Evolutionary conservation across 64 coral and sea anemone genomes (phyloP), one percentile per base, ranked within the genome.

Genomic region (Cladopsammia gracilis): DNA sequence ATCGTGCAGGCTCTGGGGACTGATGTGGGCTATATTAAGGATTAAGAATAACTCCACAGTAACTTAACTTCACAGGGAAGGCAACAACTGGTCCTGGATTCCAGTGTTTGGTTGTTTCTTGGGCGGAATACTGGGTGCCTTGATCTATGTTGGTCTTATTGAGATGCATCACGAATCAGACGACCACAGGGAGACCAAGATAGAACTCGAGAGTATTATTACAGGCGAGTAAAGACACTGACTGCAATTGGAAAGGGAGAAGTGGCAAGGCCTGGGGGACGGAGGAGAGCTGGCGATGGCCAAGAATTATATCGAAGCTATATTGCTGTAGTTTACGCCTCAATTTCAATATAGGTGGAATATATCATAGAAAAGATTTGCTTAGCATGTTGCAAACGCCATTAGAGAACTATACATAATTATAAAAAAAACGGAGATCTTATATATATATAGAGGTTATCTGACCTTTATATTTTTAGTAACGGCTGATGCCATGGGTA

Each of bases 1-100:
- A 34, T 34, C 34, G 34, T 34, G 34, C 34, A 34, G 34, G 34
- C 34, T 34, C 34, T 34, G 34, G 34, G 34, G 34, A 34, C 34
- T 34, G 2, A 34, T 2, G 34, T 34, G 34, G 34, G 34, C 34
- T 34, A 34, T 34, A 34, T 34, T 34, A 12, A 56, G 12, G 12
- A 7, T 56, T 56, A 12, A 56, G 3, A 7, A 7, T 56, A 18
- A 64, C 26, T 4, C 13, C 11, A 5, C 7, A 10, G 25, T 73
- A 26, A 15, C 79, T 42, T 82, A 4, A 49, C 12, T 62, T 81
- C 5, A 77, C 58, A 95, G 93, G 34, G 88, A 34, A 50, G 18
- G 79, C 68, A 70, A 95, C 58, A 87, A 95, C 25, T 95, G 94
- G 94, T 86, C 89, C 12, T 95, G 94, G 94, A 89, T 95, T 3